Conservation (phyloP, 2,113 vertebrate species). For the Nothocercus julius region DNA sequence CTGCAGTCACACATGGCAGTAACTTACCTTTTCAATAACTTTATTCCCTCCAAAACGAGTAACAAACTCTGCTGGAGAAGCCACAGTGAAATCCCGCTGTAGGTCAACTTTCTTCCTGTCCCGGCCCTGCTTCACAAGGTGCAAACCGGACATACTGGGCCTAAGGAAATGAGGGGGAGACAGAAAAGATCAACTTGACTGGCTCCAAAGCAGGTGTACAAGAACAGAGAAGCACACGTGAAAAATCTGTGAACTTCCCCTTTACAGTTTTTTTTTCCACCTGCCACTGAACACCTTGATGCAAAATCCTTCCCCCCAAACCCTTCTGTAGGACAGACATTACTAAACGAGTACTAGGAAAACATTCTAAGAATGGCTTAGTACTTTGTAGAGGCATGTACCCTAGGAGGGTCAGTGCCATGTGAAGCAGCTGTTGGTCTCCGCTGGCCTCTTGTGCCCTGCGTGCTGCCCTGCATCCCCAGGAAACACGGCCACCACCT, state of each 20-base stretch:
- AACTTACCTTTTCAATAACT: slow-evolving; percentile 94
- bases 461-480: rapidly evolving
- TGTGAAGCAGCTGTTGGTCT: background rate
- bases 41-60: slow-evolving; percentile 98
- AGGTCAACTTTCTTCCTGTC: slow-evolving; percentile 93
- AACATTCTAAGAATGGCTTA: background rate
- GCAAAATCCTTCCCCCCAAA: background rate
- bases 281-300: background rate
- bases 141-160: slow-evolving; percentile 98
- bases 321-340: background rate
- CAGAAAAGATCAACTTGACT: background rate
- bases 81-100: slow-evolving; percentile 97
- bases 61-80: slow-evolving; percentile 97
- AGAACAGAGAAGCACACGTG: rapidly evolving
- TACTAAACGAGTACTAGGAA: background rate
- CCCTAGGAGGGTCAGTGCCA: background rate
- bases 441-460: background rate
- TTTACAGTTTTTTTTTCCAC: background rate
- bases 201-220: background rate
- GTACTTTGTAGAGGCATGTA: background rate
- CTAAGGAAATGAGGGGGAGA: slow-evolving; percentile 54
- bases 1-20: background rate
- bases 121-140: slow-evolving; percentile 93
- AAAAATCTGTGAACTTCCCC: background rate
- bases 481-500: background rate